A percentile compares a stretch with the other conserved stretches of the same genome.
Conservation (phyloP, 2,888 invertebrate species). For the Deilephila elpenor region DNA sequence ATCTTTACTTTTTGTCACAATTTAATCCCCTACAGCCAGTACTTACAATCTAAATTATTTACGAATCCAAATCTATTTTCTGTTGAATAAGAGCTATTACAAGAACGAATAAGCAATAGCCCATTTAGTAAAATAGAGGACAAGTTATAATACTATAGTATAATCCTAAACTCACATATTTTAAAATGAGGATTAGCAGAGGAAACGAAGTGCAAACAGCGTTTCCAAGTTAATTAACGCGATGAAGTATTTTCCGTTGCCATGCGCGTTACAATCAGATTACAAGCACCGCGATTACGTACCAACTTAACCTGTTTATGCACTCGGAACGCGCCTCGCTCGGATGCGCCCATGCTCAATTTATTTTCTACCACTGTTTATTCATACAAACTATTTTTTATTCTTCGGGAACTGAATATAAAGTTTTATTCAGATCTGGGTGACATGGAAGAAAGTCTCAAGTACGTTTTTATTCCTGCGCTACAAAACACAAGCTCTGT, state of each 20-base stretch:
- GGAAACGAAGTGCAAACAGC: conserved; percentile 6
- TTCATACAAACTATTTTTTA: neutral
- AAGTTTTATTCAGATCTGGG: neutral
- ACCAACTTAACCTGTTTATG: conserved; percentile 36
- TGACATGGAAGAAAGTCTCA: neutral
- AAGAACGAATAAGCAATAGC: too few relatives aligned
- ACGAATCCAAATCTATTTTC: neutral
- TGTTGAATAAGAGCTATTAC: too few relatives aligned
- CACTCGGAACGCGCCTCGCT: conserved; percentile 32
- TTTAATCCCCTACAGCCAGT: too few relatives aligned
- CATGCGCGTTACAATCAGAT: conserved; percentile 39
- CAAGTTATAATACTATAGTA: neutral
- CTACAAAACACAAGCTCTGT: too few relatives aligned
- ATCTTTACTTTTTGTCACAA: too few relatives aligned
- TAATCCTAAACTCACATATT: neutral
- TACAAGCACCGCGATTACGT: conserved; percentile 38
- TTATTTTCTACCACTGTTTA: conserved; percentile 18
- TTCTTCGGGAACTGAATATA: neutral
- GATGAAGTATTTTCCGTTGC: conserved; percentile 36
- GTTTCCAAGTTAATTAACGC: conserved; percentile 28
- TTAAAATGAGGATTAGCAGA: neutral
- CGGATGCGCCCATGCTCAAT: conserved; percentile 28
- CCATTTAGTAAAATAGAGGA: too few relatives aligned
- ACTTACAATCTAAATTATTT: too few relatives aligned
- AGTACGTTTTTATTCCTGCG: too few relatives aligned